Evolutionary conservation across 2,113 vertebrate genomes (phyloP).

Genomic region (Lasiurus borealis): DNA sequence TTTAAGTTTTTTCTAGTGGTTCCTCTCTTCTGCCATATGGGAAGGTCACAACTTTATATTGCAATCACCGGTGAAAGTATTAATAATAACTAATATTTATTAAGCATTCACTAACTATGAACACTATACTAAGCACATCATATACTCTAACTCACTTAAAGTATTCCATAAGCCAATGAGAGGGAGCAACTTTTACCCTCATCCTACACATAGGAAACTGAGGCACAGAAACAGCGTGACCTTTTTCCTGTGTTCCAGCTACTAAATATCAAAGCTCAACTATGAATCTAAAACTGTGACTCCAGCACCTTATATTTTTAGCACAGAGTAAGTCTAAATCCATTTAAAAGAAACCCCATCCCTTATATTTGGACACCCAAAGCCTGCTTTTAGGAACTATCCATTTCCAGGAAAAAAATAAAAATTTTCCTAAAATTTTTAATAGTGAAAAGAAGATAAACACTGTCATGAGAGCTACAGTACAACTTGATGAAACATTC

Average conservation of each 20-base stretch:
- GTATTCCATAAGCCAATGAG: not conserved
- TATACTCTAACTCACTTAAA: not conserved
- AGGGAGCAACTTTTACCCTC: not conserved
- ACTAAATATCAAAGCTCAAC: not conserved
- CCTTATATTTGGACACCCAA: not conserved
- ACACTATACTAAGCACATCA: not conserved
- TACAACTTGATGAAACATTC: not conserved
- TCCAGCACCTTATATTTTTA: not conserved
- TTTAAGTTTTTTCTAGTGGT: not conserved
- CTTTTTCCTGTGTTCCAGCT: not conserved
- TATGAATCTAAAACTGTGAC: not conserved
- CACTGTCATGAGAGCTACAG: not conserved
- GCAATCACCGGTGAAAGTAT: not conserved
- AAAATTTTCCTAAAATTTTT: not conserved
- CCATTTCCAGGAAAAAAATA: not conserved
- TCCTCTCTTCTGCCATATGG: not conserved
- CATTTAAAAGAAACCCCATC: not conserved
- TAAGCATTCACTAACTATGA: not conserved
- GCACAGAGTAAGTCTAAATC: not conserved
- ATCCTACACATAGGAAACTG: not conserved
- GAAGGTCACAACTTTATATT: not conserved
- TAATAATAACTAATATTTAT: slow-evolving; percentile 14
- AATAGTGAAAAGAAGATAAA: not conserved
- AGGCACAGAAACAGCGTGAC: not conserved
- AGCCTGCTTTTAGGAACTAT: not conserved